These are phyloP conservation scores for Trematocara stigmaticum DNA, from an alignment of 2,113 vertebrate genomes.

Conservation along the genomic window DNA sequence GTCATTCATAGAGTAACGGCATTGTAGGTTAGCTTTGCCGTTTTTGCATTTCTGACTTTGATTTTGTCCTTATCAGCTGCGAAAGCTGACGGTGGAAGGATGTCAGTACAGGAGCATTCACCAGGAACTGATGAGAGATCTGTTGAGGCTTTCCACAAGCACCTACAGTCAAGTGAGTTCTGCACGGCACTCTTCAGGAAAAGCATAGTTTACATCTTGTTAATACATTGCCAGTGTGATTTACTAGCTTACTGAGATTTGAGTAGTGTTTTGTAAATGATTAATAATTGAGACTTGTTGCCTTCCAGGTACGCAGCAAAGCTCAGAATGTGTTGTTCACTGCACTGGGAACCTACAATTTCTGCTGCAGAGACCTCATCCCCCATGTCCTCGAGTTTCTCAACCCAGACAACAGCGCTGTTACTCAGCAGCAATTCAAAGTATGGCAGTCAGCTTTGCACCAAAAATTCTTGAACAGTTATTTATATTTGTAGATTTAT, in stretches of 20 bases:
- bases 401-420: constrained; percentile 76
- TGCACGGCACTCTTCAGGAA: neutral
- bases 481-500: neutral
- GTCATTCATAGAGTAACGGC: neutral
- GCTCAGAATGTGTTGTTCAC: constrained; percentile 92
- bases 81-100: constrained; percentile 90
- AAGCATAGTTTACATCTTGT: neutral
- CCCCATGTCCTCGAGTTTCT: constrained; percentile 88
- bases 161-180: constrained; percentile 89
- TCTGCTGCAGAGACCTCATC: constrained; percentile 94
- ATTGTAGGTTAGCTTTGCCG: rapidly evolving
- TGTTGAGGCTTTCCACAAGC: constrained; percentile 90
- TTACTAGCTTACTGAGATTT: neutral
- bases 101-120: constrained; percentile 90
- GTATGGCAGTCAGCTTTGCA: constrained; percentile 61
- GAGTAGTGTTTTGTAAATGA: neutral
- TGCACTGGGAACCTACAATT: constrained; percentile 93
- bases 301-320: constrained; percentile 86
- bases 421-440: constrained; percentile 96
- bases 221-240: neutral
- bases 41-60: neutral
- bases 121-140: constrained; percentile 88
- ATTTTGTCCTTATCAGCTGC: constrained; percentile 70
- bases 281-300: neutral
- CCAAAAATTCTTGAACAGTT: neutral